A percentile compares a stretch with the other conserved stretches of the same genome.
Evolutionary conservation across 2,797 vertebrate species (phyloP).

Genomic region (Pangasius larnaudii): DNA sequence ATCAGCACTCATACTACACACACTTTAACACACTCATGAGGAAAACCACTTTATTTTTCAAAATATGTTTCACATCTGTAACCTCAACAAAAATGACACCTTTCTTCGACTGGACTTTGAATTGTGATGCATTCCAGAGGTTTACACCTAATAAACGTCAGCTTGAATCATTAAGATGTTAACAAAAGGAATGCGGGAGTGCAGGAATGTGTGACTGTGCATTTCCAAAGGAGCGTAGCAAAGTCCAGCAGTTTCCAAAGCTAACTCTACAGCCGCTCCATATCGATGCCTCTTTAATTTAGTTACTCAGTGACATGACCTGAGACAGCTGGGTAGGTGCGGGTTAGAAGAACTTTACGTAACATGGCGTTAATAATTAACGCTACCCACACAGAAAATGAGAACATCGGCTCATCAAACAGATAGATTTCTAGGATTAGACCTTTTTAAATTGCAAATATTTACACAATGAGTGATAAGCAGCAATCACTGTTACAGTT

Average conservation of each 20-base stretch:
- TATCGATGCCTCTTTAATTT: conserved; percentile 41
- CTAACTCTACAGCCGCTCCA: neutral
- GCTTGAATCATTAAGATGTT: conserved; percentile 59
- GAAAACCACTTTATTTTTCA: neutral
- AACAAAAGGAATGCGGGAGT: conserved; percentile 67
- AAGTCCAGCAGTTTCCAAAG: conserved; percentile 32
- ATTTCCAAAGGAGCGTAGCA: conserved; percentile 44
- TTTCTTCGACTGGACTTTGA: conserved; percentile 57
- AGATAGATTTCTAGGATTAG: no score
- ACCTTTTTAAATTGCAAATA: neutral
- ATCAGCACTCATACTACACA: neutral
- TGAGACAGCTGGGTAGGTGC: conserved; percentile 47
- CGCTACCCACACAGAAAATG: neutral
- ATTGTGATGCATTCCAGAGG: conserved; percentile 67
- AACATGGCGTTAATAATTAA: conserved; percentile 29
- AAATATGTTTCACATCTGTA: conserved; percentile 10
- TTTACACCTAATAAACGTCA: conserved; percentile 59
- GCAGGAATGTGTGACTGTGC: conserved; percentile 10
- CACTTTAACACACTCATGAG: neutral
- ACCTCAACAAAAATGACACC: neutral
- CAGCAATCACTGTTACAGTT: neutral
- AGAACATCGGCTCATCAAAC: neutral
- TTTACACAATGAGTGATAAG: neutral
- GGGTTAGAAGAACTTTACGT: conserved; percentile 29
- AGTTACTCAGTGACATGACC: conserved; percentile 47